Conservation (phyloP, 2,888 invertebrate genomes). For the Agonopterix alstromeriana region DNA sequence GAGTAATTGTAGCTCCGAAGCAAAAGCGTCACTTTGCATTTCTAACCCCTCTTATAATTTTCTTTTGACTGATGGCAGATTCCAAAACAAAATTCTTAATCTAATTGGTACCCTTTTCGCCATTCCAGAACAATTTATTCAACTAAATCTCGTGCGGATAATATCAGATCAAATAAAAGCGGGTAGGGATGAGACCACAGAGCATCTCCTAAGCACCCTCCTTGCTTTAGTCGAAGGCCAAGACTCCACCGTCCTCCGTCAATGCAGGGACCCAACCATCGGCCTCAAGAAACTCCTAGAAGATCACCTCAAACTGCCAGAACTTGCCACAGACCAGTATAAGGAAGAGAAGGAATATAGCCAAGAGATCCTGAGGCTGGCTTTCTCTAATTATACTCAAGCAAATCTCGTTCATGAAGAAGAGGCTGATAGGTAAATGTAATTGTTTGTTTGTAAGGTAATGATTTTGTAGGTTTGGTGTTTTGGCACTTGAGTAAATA, state of each 20-base stretch:
- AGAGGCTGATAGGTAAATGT: slow-evolving; percentile 42
- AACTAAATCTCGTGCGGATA: slow-evolving; percentile 32
- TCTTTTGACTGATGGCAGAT: too few relatives aligned
- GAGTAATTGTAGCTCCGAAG: too few relatives aligned
- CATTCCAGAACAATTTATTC: slow-evolving; percentile 45
- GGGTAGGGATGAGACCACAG: slow-evolving; percentile 37
- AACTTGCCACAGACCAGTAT: slow-evolving; percentile 32
- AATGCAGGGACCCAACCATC: slow-evolving; percentile 32
- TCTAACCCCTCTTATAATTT: too few relatives aligned
- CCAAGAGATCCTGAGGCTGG: slow-evolving; percentile 23
- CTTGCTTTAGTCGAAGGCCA: slow-evolving; percentile 26
- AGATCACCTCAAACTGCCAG: slow-evolving; percentile 31
- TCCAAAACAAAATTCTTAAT: too few relatives aligned
- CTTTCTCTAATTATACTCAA: slow-evolving; percentile 19
- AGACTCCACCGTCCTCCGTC: slow-evolving; percentile 27
- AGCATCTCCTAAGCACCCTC: slow-evolving; percentile 48
- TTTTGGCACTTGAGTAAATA: too few relatives aligned
- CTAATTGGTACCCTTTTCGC: too few relatives aligned
- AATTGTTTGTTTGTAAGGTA: neutral
- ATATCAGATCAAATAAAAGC: slow-evolving; percentile 33
- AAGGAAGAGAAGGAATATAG: slow-evolving; percentile 50
- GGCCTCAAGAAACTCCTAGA: slow-evolving; percentile 33
- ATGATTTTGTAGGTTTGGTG: neutral
- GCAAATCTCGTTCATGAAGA: slow-evolving; percentile 22
- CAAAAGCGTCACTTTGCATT: too few relatives aligned